These are phyloP conservation scores for Whitmania pigra DNA, from an alignment of 1,140 invertebrate species.

Conservation along the genomic window DNA sequence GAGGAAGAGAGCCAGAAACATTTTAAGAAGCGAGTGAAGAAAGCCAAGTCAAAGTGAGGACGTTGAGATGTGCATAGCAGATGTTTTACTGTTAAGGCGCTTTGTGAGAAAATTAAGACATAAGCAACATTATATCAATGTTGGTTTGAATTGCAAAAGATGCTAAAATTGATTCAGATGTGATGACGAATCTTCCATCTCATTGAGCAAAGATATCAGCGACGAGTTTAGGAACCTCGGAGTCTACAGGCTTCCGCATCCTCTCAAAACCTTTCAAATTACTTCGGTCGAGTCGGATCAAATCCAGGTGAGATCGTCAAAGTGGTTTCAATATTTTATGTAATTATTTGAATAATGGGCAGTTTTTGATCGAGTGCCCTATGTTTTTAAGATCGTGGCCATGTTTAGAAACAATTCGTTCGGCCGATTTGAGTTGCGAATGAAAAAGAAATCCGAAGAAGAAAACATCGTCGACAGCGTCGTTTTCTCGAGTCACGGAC, in stretches of 20 bases:
- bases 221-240: neutral
- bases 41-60: conserved; percentile 34
- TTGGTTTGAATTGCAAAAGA: too few relatives aligned
- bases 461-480: neutral
- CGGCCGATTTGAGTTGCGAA: neutral
- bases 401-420: conserved; percentile 7
- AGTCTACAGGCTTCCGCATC: neutral
- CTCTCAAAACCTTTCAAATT: neutral
- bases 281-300: neutral
- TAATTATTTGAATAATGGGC: neutral
- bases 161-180: too few relatives aligned
- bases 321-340: too few relatives aligned
- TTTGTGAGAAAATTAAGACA: too few relatives aligned
- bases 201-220: too few relatives aligned
- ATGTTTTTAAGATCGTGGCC: neutral
- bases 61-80: too few relatives aligned
- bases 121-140: too few relatives aligned
- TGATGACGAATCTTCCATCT: too few relatives aligned
- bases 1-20: conserved; percentile 57
- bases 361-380: neutral
- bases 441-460: neutral
- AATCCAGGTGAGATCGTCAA: neutral
- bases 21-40: conserved; percentile 63
- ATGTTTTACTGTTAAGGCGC: too few relatives aligned
- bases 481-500: conserved; percentile 47